Conservation (phyloP, 2,113 vertebrate species). For the Pelodiscus sinensis region DNA sequence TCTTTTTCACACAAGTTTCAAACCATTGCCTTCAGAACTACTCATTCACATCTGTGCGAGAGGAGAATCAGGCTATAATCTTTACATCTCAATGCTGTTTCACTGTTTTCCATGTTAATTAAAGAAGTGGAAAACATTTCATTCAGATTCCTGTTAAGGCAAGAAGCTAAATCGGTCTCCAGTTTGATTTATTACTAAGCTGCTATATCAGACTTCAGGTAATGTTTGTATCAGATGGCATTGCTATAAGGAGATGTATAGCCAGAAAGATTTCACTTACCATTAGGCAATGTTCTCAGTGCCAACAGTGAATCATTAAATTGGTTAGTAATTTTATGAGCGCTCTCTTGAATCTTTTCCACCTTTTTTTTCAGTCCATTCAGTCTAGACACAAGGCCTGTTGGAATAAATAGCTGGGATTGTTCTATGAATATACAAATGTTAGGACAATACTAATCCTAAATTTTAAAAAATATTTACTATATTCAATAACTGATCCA, state of each 20-base stretch:
- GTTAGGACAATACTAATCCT: background rate
- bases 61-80: background rate
- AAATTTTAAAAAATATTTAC: background rate
- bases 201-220: background rate
- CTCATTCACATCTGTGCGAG: background rate
- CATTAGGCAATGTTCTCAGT: conserved; percentile 77
- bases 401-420: conserved; percentile 30
- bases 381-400: conserved; percentile 79
- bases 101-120: background rate
- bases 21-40: background rate
- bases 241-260: background rate
- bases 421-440: background rate
- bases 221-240: background rate
- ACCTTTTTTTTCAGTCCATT: conserved; percentile 73
- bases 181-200: background rate
- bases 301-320: conserved; percentile 78
- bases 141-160: background rate
- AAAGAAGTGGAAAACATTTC: conserved; percentile 4
- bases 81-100: background rate
- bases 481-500: background rate
- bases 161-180: background rate
- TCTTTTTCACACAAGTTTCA: background rate
- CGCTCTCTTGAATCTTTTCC: conserved; percentile 67
- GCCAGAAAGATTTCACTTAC: conserved; percentile 76
- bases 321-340: conserved; percentile 73